phyloP scores from a whole-genome alignment of 1,140 invertebrate genomes.

The Pseudomyrmex pallidus region DNA sequence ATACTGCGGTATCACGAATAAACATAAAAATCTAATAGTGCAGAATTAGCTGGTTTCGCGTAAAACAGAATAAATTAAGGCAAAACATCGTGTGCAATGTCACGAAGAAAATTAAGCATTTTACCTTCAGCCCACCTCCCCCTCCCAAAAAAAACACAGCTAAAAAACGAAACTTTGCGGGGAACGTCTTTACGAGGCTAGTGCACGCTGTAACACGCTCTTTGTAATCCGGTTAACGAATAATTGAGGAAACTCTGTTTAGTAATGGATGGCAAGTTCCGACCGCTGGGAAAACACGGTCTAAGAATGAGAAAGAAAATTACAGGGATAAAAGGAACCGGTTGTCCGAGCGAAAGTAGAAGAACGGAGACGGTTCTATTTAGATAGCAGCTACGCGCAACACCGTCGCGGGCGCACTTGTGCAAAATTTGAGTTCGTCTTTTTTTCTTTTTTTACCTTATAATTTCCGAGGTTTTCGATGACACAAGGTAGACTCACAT shows the following conservation, averaged over 20 bases:
- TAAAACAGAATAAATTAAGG: not conserved
- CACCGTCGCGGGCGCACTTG: not conserved
- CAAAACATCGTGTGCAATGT: conserved; percentile 7
- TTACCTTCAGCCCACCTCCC: not conserved
- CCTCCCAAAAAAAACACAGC: not conserved
- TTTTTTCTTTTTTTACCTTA: conserved; percentile 88
- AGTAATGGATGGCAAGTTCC: conserved; percentile 24
- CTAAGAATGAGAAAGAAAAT: conserved; percentile 36
- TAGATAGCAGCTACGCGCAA: not conserved
- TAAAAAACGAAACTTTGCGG: conserved; percentile 31
- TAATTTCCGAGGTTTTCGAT: conserved; percentile 94
- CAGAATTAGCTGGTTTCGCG: not conserved
- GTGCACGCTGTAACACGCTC: not conserved
- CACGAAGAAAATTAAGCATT: conserved; percentile 33
- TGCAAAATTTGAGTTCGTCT: conserved; percentile 1
- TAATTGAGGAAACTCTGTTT: conserved; percentile 54
- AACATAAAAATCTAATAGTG: not conserved
- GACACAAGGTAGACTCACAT: conserved; percentile 94
- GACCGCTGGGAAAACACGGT: conserved; percentile 33
- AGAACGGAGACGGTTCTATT: conserved; percentile 12
- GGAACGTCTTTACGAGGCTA: conserved; percentile 3
- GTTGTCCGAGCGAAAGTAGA: conserved; percentile 14
- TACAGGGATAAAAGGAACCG: conserved; percentile 32
- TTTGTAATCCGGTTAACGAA: conserved; percentile 54
- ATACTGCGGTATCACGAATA: not conserved